Evolutionary conservation across 2,888 invertebrate species (phyloP), one percentile per base, ranked within the genome.

Genomic region (Trissolcus brochymenae): DNA sequence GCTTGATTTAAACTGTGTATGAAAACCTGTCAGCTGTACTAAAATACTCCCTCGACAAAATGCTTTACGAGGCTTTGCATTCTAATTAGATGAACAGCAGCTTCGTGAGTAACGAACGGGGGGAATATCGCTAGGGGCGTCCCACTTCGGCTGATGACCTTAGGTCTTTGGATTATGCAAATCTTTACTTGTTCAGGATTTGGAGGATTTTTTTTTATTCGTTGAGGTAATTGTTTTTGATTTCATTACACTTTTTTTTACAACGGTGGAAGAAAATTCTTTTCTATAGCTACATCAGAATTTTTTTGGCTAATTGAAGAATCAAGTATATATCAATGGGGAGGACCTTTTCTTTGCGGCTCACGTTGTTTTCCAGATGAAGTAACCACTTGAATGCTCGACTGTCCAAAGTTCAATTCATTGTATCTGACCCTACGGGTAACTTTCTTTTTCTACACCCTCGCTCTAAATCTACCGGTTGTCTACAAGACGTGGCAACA

Each of bases 1-100:
- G 57, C 56, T 65, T 76, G 68, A 76, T 60, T 62, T 57, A 68
- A 68, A 70, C 59, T 54, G 65, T 64, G 43, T 64, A 70, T 70
- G 65, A 76, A 70, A 65, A 59, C 60, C 60, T 46, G 60, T 76
- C 75, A 46, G 11, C 51, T 49, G n/a, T 40, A 59, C 65, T 59
- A 59, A 62, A 74, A 64, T 67, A 62, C 41, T 57, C 35, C 55
- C 49, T 4, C 14, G 41, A 56, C 56, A 50, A 41, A 54, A 70
- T 62, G 62, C 13, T 51, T 60, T 54, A 60, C 29, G 54, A 60
- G 25, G 41, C 35, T 71, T 71, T 71, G 57, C 62, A 64, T 71
- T 71, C 53, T 64, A 57, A 71, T 35, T 35, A 35, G 35, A 35
- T 35, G 35, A 35, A 11, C 35, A 35, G 53, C 55, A 68, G 53